phyloP scores from a whole-genome alignment of 1,140 invertebrate genomes.

The Sycophaga agraensis region DNA sequence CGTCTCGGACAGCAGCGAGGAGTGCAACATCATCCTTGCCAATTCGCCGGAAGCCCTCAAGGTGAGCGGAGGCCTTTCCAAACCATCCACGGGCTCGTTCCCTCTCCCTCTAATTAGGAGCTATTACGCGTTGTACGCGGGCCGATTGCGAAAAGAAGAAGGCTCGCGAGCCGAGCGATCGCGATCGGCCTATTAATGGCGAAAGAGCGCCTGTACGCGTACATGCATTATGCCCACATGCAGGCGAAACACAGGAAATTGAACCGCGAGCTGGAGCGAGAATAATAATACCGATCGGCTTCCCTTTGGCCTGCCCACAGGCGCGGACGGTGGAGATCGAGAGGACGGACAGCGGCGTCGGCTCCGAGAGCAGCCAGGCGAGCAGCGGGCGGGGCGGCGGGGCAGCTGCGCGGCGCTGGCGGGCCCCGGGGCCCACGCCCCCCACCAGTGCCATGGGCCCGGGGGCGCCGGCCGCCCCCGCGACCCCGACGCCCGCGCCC shows the following conservation, averaged over 20 bases:
- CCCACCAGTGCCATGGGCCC: conserved; percentile 42
- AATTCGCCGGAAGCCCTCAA: conserved; percentile 50
- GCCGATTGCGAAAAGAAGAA: too few species aligned
- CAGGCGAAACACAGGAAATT: too few species aligned
- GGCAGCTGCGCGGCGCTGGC: conserved; percentile 42
- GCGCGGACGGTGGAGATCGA: conserved; percentile 69
- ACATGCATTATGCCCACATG: too few species aligned
- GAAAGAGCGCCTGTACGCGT: too few species aligned
- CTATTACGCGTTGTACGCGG: too few species aligned
- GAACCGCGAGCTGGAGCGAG: not conserved
- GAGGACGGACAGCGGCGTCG: conserved; percentile 89
- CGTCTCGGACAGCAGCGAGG: conserved; percentile 62
- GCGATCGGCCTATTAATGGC: too few species aligned
- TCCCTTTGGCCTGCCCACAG: conserved; percentile 26
- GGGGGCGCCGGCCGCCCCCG: conserved; percentile 3
- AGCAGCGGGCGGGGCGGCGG: conserved; percentile 64
- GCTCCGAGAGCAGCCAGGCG: conserved; percentile 88
- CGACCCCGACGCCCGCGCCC: not conserved
- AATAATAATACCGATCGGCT: not conserved
- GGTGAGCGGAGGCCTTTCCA: conserved; percentile 33
- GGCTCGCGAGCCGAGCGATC: too few species aligned
- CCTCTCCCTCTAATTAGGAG: too few species aligned
- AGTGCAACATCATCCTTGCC: conserved; percentile 55
- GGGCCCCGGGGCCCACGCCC: conserved; percentile 48
- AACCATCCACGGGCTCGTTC: not conserved